A percentile compares a stretch with the other conserved stretches of the same genome.
phyloP scores from a whole-genome alignment of 2,888 invertebrate genomes.

The Cylindroiulus punctatus region DNA sequence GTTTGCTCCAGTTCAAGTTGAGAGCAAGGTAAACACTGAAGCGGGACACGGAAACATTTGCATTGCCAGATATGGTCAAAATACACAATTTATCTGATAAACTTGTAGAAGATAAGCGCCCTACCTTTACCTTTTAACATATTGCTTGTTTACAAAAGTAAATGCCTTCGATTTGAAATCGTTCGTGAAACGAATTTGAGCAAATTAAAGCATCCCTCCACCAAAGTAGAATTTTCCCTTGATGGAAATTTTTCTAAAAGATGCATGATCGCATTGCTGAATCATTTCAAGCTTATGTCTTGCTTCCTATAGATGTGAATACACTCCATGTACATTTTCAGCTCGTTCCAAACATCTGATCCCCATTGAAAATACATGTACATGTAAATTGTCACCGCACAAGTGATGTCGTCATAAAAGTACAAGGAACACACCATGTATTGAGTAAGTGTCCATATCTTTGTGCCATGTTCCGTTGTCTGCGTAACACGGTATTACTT shows the following conservation, averaged over 20 bases:
- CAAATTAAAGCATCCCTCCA: background rate
- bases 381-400: no score
- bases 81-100: slow-evolving; percentile 4
- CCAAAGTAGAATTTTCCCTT: no score
- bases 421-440: no score
- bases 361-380: no score
- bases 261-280: no score
- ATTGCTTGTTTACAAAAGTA: background rate
- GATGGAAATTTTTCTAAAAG: no score
- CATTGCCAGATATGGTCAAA: slow-evolving; percentile 12
- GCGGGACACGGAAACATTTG: slow-evolving; percentile 17
- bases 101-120: background rate
- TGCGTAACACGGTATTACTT: background rate
- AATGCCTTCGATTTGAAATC: background rate
- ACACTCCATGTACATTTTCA: no score
- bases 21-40: slow-evolving; percentile 16
- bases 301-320: no score
- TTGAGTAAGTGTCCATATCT: no score
- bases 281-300: no score
- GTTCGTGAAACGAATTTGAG: background rate
- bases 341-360: no score
- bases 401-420: no score
- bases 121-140: background rate
- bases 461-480: background rate
- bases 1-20: slow-evolving; percentile 12